Evolutionary conservation across 2,888 invertebrate genomes (phyloP), one percentile per base, ranked within the genome.

Genomic region (Epiblema foenella): DNA sequence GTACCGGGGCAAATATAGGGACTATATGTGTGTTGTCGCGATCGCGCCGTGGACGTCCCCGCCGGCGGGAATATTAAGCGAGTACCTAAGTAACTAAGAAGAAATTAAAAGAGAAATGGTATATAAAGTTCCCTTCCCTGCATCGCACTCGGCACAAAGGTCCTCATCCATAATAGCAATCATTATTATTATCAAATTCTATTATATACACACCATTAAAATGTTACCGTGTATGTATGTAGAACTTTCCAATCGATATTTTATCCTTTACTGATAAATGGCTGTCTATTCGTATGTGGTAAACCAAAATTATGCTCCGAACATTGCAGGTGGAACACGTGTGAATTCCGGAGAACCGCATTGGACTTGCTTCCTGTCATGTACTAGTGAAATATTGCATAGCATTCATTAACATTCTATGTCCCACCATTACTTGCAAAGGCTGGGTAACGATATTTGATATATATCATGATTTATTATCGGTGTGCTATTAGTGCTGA

Each of bases 311-410:
- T 42, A 69, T 52, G 52, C 15, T 20, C 58, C 15, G 52, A 18
- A 42, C 58, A 20, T 52, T 49, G 51, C 33, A 46, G 18, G 42
- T 65, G 18, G 59, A 59, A 70, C 65, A 70, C 59, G 29, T 70
- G 65, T 70, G 57, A 62, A 69, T 69, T 51, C 51, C 63, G 42
- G 51, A 69, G 62, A 68, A 57, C 58, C 59, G 46, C 59, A 59
- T 58, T 42, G 42, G 46, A 20, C 69, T 69, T 51, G 69, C 65
- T 52, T 65, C 69, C 65, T 70, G 65, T 70, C 69, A 70, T 70
- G 65, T 70, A 33, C 58, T 9, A 20, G 52, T 70, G 65, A 70
- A 70, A 70, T 70, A 70, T 70, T 70, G 59, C 69, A 65, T 54
- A 52, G 58, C 11, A 42, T 58, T 29, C 58, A 69, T 69, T 65